Evolutionary conservation across 2,797 vertebrate genomes (phyloP).

Genomic region (Simalia tracyae): DNA sequence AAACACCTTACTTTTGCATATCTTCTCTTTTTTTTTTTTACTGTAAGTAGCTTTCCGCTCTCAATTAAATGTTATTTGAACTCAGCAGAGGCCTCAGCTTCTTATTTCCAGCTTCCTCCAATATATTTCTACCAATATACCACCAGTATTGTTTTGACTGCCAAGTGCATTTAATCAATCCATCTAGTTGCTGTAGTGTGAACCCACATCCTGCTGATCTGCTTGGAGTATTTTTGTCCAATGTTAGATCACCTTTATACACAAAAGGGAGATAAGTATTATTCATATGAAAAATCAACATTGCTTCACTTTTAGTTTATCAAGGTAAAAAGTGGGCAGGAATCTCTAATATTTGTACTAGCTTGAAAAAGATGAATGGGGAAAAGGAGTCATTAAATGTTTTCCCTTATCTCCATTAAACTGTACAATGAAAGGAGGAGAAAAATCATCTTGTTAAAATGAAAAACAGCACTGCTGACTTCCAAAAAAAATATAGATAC

Average conservation of each 20-base stretch:
- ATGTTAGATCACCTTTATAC: not conserved
- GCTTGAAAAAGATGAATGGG: slow-evolving; percentile 45
- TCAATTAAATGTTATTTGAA: slow-evolving; percentile 30
- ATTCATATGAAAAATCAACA: slow-evolving; percentile 3
- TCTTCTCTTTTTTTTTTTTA: slow-evolving; percentile 30
- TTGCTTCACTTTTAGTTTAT: slow-evolving; percentile 27
- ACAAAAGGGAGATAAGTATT: slow-evolving; percentile 32
- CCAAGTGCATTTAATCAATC: slow-evolving; percentile 30
- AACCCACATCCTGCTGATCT: not conserved
- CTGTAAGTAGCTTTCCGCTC: slow-evolving; percentile 36
- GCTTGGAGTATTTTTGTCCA: not conserved
- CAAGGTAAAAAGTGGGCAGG: slow-evolving; percentile 10
- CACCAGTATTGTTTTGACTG: not conserved
- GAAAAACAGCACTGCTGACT: not conserved
- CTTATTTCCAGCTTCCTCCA: slow-evolving; percentile 31
- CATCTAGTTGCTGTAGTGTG: slow-evolving; percentile 9
- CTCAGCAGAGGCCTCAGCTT: slow-evolving; percentile 44
- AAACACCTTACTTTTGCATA: slow-evolving; percentile 36
- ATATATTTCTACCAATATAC: not conserved
- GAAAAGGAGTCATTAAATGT: slow-evolving; percentile 17
- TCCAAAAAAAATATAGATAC: not conserved
- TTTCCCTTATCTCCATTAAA: slow-evolving; percentile 11
- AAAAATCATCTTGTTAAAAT: not conserved
- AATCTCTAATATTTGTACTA: slow-evolving; percentile 32
- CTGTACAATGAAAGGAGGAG: not conserved